phyloP scores from a whole-genome alignment of 2,113 vertebrate species.

The Cheilinus undulatus region DNA sequence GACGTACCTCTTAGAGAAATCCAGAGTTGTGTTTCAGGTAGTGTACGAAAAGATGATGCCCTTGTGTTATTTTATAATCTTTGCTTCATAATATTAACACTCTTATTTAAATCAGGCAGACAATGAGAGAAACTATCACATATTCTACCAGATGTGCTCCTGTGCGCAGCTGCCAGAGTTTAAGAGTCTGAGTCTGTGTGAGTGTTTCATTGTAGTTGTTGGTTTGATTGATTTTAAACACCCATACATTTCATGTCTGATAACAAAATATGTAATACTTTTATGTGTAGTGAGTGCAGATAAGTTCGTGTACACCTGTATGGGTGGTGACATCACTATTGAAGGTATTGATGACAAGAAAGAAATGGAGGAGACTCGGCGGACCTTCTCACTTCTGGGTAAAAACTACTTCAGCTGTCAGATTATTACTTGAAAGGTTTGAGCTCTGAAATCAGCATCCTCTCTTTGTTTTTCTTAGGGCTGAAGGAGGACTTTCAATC shows the following conservation, averaged over 20 bases:
- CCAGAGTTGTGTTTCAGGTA: constrained; percentile 97
- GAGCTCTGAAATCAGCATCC: background rate
- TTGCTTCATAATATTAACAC: background rate
- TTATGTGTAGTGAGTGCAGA: constrained; percentile 87
- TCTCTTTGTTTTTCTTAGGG: constrained; percentile 78
- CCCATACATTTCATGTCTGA: background rate
- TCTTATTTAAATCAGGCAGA: constrained; percentile 87
- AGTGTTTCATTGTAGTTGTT: constrained; percentile 60
- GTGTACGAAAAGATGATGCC: background rate
- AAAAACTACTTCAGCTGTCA: constrained; percentile 15
- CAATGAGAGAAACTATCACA: constrained; percentile 97
- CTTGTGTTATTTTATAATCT: background rate
- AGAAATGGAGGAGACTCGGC: constrained; percentile 91
- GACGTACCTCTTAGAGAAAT: constrained; percentile 97
- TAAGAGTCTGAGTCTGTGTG: constrained; percentile 89
- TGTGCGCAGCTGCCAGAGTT: constrained; percentile 90
- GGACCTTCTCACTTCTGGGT: constrained; percentile 92
- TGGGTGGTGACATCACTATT: constrained; percentile 88
- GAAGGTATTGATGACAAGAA: constrained; percentile 90
- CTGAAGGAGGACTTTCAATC: constrained; percentile 90
- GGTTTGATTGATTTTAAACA: background rate
- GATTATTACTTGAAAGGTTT: background rate
- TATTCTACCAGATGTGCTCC: constrained; percentile 97
- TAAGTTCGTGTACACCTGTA: constrained; percentile 90
- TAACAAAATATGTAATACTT: background rate